A percentile compares a stretch with the other conserved stretches of the same genome.
Conservation (phyloP, 1,140 invertebrate species). For the Drosophila lacertosa region DNA sequence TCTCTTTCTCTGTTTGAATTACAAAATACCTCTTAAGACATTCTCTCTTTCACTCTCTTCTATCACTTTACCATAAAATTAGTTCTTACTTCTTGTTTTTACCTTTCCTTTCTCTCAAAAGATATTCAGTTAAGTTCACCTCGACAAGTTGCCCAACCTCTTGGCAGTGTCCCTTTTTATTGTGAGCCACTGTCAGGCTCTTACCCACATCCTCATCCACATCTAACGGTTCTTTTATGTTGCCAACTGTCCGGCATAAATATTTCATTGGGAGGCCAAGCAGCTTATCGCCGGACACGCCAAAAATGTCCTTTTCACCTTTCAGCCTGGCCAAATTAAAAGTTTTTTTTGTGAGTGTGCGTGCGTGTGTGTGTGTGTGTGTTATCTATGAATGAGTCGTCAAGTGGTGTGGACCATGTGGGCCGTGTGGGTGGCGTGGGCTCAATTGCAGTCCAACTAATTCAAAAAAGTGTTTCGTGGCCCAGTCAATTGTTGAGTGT, state of each 20-base stretch:
- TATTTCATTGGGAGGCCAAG: constrained; percentile 67
- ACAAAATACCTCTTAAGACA: too few relatives aligned
- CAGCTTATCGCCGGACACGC: constrained; percentile 28
- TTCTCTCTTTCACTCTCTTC: too few relatives aligned
- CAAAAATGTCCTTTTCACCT: constrained; percentile 62
- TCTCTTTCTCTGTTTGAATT: too few relatives aligned
- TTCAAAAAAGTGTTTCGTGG: constrained; percentile 40
- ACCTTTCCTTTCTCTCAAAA: too few relatives aligned
- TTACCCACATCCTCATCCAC: constrained; percentile 3
- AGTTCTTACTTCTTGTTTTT: too few relatives aligned
- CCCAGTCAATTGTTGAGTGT: constrained; percentile 48
- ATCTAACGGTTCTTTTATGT: constrained; percentile 8
- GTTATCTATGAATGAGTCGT: constrained; percentile 51
- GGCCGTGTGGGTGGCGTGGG: too few relatives aligned
- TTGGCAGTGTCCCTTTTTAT: not conserved
- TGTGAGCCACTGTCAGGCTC: not conserved
- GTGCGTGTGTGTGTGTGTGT: not conserved
- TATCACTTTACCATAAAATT: too few relatives aligned
- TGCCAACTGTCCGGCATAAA: constrained; percentile 63
- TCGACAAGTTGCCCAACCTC: not conserved
- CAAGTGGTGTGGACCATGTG: not conserved
- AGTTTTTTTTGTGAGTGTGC: constrained; percentile 39
- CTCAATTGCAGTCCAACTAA: constrained; percentile 12
- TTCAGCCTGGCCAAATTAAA: constrained; percentile 78
- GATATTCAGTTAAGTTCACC: too few relatives aligned